A percentile compares a stretch with the other conserved stretches of the same genome.
These are phyloP conservation scores for Mustela nigripes DNA, from an alignment of 2,113 vertebrate genomes.

Conservation along the genomic window DNA sequence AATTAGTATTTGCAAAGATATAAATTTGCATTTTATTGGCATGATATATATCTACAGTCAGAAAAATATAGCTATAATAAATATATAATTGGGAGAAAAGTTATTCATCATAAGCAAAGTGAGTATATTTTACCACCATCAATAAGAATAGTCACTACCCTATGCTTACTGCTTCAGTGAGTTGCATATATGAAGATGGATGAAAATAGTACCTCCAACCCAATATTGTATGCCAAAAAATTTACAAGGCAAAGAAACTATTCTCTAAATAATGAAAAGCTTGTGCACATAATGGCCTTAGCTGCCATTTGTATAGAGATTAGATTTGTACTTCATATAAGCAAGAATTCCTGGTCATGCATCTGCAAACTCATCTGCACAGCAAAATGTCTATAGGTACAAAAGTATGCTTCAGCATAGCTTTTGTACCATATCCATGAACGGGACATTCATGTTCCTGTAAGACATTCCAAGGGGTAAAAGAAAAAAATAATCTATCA, in stretches of 20 bases:
- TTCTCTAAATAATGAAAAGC: conserved; percentile 56
- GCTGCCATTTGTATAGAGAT: background rate
- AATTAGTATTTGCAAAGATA: conserved; percentile 15
- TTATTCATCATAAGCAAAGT: background rate
- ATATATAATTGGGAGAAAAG: background rate
- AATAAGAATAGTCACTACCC: background rate
- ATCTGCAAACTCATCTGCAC: conserved; percentile 40
- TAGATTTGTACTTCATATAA: conserved; percentile 22
- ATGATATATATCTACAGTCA: background rate
- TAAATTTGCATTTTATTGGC: background rate
- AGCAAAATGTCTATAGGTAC: background rate
- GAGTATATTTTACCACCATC: background rate
- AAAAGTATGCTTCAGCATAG: background rate
- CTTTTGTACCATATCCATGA: background rate
- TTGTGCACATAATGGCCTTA: conserved; percentile 28
- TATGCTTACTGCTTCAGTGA: conserved; percentile 33
- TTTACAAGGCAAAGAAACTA: conserved; percentile 15
- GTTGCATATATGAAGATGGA: conserved; percentile 27
- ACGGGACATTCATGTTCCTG: background rate
- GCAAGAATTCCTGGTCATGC: conserved; percentile 6
- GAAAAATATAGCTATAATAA: background rate
- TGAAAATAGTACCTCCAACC: conserved; percentile 31
- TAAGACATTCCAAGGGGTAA: background rate
- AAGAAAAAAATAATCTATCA: background rate
- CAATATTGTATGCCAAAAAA: conserved; percentile 30